phyloP scores from a whole-genome alignment of 2,888 invertebrate species.

The Lasioglossum oenotherae region DNA sequence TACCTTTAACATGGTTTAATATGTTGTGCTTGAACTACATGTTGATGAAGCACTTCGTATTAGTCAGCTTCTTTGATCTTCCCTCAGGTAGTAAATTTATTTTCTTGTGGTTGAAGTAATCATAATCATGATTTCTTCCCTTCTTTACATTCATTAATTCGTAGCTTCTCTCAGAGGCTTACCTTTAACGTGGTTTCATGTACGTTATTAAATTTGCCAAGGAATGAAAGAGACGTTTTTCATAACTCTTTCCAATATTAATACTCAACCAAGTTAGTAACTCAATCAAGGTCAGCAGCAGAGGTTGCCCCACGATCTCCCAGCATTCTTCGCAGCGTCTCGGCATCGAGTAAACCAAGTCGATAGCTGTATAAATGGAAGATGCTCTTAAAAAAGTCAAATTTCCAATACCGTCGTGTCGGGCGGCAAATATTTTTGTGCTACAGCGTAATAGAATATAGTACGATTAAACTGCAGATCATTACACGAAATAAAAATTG shows the following conservation, averaged over 20 bases:
- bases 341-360: not conserved
- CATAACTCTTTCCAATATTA: not conserved
- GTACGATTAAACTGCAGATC: not conserved
- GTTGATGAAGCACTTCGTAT: not conserved
- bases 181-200: too few species aligned
- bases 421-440: not conserved
- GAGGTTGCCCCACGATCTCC: not conserved
- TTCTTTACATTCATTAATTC: too few species aligned
- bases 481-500: not conserved
- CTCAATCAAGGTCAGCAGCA: not conserved
- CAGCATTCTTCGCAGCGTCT: not conserved
- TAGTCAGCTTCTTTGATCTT: not conserved
- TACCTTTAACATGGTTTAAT: too few species aligned
- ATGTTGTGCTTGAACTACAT: not conserved
- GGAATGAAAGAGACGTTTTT: not conserved
- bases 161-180: too few species aligned
- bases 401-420: conserved; percentile 2
- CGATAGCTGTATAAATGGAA: conserved; percentile 5
- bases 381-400: conserved; percentile 17
- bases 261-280: not conserved
- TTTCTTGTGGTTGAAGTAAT: too few species aligned
- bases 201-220: too few species aligned
- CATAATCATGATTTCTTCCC: too few species aligned
- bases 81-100: too few species aligned
- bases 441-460: not conserved